Percentiles rank a stretch among this genome's conserved stretches.
Conservation (phyloP, 2,113 vertebrate genomes). For the Seriola quinqueradiata region DNA sequence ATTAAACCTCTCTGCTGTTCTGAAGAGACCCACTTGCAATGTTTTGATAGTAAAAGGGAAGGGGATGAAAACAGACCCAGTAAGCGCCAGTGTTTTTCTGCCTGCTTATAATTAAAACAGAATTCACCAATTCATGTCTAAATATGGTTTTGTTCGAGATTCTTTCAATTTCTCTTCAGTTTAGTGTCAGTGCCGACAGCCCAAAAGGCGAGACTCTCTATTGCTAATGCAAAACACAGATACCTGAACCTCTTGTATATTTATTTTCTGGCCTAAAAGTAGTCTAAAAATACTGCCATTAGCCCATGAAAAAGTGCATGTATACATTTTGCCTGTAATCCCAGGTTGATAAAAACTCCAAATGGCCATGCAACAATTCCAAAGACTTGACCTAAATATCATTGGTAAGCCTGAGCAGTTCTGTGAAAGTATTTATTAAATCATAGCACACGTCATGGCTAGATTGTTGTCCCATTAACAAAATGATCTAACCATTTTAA, state of each 20-base stretch:
- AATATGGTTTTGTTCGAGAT: too few species aligned
- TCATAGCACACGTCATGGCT: not conserved
- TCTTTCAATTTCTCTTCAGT: not conserved
- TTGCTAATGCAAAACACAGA: too few species aligned
- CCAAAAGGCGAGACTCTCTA: not conserved
- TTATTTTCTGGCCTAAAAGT: not conserved
- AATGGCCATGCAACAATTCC: not conserved
- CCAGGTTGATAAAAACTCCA: not conserved
- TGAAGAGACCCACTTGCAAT: slow-evolving; percentile 23
- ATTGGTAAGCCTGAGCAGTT: not conserved
- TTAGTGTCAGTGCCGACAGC: not conserved
- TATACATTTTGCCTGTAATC: not conserved
- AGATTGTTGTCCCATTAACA: not conserved
- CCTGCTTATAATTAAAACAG: not conserved
- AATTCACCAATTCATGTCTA: not conserved
- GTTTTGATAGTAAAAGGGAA: slow-evolving; percentile 35
- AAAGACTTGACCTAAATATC: not conserved
- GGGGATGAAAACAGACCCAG: slow-evolving; percentile 55
- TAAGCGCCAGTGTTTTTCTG: slow-evolving; percentile 2
- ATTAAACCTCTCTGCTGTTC: not conserved
- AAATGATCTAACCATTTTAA: not conserved
- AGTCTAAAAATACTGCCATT: not conserved
- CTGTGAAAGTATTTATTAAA: not conserved
- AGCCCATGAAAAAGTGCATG: not conserved
- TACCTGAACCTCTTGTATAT: not conserved